Conservation (phyloP, 2,888 invertebrate species). For the Cheilosia urbana region DNA sequence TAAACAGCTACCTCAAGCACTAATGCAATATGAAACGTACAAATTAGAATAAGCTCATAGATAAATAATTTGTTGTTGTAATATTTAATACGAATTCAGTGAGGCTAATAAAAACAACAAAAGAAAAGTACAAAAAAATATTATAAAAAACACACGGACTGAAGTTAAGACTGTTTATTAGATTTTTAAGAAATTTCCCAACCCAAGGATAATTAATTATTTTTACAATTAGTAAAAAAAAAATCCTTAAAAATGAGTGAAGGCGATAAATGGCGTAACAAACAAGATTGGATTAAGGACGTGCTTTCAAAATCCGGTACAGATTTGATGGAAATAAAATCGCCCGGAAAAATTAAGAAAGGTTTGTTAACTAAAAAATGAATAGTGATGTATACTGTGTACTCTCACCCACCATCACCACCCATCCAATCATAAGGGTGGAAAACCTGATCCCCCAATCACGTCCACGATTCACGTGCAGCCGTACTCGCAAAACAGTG, state of each 20-base stretch:
- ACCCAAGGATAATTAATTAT: too few species aligned
- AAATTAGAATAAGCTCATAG: constrained; percentile 63
- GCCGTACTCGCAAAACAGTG: background rate
- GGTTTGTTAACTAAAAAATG: constrained; percentile 76
- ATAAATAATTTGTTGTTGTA: constrained; percentile 10
- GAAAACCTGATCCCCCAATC: constrained; percentile 43
- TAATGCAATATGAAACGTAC: constrained; percentile 66
- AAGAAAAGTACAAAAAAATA: background rate
- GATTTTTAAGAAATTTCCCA: constrained; percentile 44
- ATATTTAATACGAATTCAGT: constrained; percentile 29
- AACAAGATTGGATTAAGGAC: constrained; percentile 85
- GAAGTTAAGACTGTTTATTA: constrained; percentile 68
- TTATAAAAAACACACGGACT: constrained; percentile 47
- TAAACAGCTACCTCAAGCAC: constrained; percentile 55
- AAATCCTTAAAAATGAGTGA: constrained; percentile 80
- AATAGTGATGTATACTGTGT: background rate
- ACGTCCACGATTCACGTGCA: constrained; percentile 27
- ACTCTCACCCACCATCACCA: constrained; percentile 15
- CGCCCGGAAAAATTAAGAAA: constrained; percentile 78
- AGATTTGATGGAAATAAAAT: constrained; percentile 82
- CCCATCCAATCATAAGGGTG: constrained; percentile 51
- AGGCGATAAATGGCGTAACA: constrained; percentile 80
- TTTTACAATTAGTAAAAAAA: constrained; percentile 22
- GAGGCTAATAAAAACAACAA: constrained; percentile 32
- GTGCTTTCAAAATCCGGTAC: constrained; percentile 84